Evolutionary conservation across 2,113 vertebrate species (phyloP).

Genomic region (Acrocephalus arundinaceus): DNA sequence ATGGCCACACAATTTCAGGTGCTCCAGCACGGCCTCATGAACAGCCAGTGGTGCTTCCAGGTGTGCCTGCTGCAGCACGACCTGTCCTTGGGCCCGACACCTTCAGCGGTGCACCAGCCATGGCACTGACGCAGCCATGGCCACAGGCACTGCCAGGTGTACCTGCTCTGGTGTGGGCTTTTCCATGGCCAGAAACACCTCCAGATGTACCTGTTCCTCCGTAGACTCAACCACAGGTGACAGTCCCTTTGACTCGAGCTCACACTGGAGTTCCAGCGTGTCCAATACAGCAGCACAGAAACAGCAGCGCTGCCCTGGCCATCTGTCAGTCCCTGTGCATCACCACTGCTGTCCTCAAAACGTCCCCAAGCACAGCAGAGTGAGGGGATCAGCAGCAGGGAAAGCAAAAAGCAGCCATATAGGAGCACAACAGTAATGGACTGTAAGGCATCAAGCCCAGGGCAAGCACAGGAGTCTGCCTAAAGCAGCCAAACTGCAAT

Average conservation of each 20-base stretch:
- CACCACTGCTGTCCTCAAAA: neutral
- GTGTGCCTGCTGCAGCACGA: neutral
- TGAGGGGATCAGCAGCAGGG: neutral
- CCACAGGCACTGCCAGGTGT: too few species aligned
- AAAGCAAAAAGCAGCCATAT: neutral
- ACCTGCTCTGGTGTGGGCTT: neutral
- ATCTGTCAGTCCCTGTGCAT: neutral
- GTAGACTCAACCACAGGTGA: rapidly evolving
- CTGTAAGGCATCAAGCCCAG: neutral
- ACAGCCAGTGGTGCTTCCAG: neutral
- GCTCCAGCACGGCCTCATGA: neutral
- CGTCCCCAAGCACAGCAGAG: neutral
- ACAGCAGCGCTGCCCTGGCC: rapidly evolving
- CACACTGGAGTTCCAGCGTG: rapidly evolving
- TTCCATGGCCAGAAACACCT: neutral
- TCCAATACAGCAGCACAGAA: neutral
- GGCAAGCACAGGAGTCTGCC: neutral
- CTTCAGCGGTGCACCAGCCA: neutral
- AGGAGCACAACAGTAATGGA: neutral
- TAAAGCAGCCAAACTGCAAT: neutral
- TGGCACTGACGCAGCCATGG: rapidly evolving
- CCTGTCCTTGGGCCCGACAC: neutral
- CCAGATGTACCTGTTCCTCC: neutral
- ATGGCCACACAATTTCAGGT: rapidly evolving
- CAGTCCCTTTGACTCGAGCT: rapidly evolving